Conservation (phyloP, 1,140 invertebrate genomes). For the Tetramorium parvispinum region DNA sequence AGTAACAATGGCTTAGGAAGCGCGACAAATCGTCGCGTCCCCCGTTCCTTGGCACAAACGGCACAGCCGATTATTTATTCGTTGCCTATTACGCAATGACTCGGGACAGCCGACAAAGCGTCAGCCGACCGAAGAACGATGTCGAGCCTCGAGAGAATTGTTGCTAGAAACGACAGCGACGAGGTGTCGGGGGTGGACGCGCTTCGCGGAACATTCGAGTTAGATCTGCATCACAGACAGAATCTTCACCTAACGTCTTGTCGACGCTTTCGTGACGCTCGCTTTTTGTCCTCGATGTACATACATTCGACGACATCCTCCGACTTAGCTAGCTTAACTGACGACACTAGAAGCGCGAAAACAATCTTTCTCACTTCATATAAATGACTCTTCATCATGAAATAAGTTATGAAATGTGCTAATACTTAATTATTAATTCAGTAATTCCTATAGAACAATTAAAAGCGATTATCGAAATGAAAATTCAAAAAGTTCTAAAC, state of each 20-base stretch:
- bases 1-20: constrained; percentile 29
- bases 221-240: constrained; percentile 25
- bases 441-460: neutral
- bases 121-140: constrained; percentile 46
- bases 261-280: constrained; percentile 28
- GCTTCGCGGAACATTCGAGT: constrained; percentile 43
- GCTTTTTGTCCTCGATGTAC: constrained; percentile 2
- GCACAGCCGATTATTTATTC: constrained; percentile 60
- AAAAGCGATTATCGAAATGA: neutral
- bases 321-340: constrained; percentile 10
- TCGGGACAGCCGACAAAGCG: constrained; percentile 56
- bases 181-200: constrained; percentile 28
- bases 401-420: neutral
- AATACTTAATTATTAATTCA: neutral
- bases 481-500: neutral
- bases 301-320: neutral
- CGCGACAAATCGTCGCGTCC: constrained; percentile 62
- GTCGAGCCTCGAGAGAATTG: constrained; percentile 49
- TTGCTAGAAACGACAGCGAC: constrained; percentile 19
- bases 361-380: neutral
- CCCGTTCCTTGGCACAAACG: constrained; percentile 55
- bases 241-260: constrained; percentile 23
- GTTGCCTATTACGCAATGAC: constrained; percentile 63
- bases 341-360: neutral
- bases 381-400: neutral